These are phyloP conservation scores for Malacosoma neustria DNA, from an alignment of 2,888 invertebrate species.

Conservation along the genomic window DNA sequence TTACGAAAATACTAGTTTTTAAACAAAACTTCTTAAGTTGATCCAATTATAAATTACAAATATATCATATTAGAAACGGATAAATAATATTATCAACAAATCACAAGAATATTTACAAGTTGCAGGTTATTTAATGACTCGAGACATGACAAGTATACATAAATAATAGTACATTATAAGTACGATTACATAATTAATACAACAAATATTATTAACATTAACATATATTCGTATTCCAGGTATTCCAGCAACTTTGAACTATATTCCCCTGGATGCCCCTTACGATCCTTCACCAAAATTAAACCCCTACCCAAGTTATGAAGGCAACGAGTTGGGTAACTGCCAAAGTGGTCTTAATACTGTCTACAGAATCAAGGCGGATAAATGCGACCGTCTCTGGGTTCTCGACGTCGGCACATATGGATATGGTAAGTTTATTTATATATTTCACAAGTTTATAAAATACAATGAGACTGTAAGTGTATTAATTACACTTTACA, in stretches of 20 bases:
- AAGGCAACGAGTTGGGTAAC: constrained; percentile 83
- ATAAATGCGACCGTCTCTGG: constrained; percentile 87
- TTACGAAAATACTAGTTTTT: too few species aligned
- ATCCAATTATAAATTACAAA: too few species aligned
- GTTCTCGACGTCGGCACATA: constrained; percentile 88
- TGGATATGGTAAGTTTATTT: constrained; percentile 79
- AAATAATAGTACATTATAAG: background rate
- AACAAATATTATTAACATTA: too few species aligned
- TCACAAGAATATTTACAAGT: background rate
- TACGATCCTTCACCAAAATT: constrained; percentile 82
- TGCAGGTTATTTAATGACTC: background rate
- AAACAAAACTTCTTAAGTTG: too few species aligned
- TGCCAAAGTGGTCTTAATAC: constrained; percentile 84
- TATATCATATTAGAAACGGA: too few species aligned
- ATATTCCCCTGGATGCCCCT: constrained; percentile 80
- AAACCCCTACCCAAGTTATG: constrained; percentile 86
- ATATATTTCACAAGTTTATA: too few species aligned
- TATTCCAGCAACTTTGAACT: constrained; percentile 87
- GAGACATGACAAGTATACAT: background rate
- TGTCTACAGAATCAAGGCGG: constrained; percentile 86
- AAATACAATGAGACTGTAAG: too few species aligned
- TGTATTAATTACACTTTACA: too few species aligned
- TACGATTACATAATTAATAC: background rate
- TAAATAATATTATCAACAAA: background rate
- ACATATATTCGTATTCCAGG: constrained; percentile 73